Percentiles rank a stretch among this genome's conserved stretches.
phyloP scores from a whole-genome alignment of 2,888 invertebrate genomes.

The Nephrotoma guestfalica region DNA sequence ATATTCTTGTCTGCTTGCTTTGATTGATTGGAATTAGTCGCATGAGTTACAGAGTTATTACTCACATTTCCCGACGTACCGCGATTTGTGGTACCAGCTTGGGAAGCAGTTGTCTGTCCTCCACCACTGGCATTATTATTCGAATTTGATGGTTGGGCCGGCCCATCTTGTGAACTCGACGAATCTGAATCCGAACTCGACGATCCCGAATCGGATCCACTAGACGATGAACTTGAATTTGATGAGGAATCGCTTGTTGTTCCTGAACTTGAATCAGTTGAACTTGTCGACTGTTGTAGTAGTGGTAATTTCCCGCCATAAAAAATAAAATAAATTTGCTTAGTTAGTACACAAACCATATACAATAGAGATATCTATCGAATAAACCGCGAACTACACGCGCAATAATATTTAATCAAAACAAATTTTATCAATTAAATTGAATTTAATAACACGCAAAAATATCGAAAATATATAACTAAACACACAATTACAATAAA shows the following conservation, averaged over 20 bases:
- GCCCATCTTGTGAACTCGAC: constrained; percentile 37
- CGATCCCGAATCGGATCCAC: constrained; percentile 52
- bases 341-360: neutral
- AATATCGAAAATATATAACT: neutral
- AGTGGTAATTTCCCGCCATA: neutral
- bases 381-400: neutral
- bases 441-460: neutral
- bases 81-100: constrained; percentile 8
- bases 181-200: constrained; percentile 59
- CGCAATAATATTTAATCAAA: neutral
- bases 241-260: constrained; percentile 51
- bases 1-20: neutral
- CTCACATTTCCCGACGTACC: neutral
- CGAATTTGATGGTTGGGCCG: constrained; percentile 21
- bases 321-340: neutral
- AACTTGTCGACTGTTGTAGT: constrained; percentile 30
- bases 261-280: constrained; percentile 48
- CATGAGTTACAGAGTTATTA: constrained; percentile 8
- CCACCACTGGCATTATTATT: constrained; percentile 16
- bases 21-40: neutral
- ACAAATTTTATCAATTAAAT: neutral
- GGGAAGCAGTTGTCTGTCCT: constrained; percentile 9
- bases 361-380: neutral
- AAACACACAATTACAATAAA: neutral
- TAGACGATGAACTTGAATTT: constrained; percentile 48